These are phyloP conservation scores for Poeciliopsis infans DNA, from an alignment of 2,797 vertebrate genomes.

Conservation along the genomic window DNA sequence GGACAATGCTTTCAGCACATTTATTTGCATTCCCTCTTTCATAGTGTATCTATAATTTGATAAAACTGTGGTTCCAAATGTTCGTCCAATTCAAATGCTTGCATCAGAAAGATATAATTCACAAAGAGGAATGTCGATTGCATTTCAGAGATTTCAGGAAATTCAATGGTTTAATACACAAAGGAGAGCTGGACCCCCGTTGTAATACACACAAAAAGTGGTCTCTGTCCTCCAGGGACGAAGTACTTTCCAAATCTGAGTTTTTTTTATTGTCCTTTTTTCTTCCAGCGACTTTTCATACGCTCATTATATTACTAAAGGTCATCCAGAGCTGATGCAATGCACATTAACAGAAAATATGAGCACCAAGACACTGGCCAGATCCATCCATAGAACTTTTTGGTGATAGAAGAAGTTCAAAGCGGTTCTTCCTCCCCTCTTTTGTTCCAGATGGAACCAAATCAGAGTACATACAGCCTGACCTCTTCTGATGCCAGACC, in stretches of 20 bases:
- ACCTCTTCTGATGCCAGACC: conserved; percentile 63
- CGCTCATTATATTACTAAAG: conserved; percentile 74
- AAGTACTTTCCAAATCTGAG: conserved; percentile 62
- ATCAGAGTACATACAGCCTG: conserved; percentile 67
- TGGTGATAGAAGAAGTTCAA: conserved; percentile 76
- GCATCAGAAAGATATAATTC: conserved; percentile 67
- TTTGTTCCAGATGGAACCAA: conserved; percentile 61
- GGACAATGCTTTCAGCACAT: conserved; percentile 73
- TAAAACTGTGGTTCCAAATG: conserved; percentile 49
- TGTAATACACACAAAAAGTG: conserved; percentile 78
- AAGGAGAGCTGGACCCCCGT: conserved; percentile 69
- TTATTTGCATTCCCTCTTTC: conserved; percentile 67
- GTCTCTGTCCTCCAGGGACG: conserved; percentile 69
- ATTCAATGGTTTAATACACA: conserved; percentile 59
- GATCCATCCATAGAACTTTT: conserved; percentile 59
- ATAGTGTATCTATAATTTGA: conserved; percentile 74
- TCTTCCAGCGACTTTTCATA: conserved; percentile 62
- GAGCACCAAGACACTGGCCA: conserved; percentile 74
- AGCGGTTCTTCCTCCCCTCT: conserved; percentile 27
- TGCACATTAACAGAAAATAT: conserved; percentile 82
- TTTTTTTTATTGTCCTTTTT: conserved; percentile 65
- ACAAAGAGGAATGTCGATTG: conserved; percentile 66
- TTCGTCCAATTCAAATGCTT: conserved; percentile 56
- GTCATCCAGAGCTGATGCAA: conserved; percentile 78
- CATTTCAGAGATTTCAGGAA: conserved; percentile 58